Evolutionary conservation across 2,113 vertebrate species (phyloP), one percentile per base, ranked within the genome.

Genomic region (Geococcyx californianus): DNA sequence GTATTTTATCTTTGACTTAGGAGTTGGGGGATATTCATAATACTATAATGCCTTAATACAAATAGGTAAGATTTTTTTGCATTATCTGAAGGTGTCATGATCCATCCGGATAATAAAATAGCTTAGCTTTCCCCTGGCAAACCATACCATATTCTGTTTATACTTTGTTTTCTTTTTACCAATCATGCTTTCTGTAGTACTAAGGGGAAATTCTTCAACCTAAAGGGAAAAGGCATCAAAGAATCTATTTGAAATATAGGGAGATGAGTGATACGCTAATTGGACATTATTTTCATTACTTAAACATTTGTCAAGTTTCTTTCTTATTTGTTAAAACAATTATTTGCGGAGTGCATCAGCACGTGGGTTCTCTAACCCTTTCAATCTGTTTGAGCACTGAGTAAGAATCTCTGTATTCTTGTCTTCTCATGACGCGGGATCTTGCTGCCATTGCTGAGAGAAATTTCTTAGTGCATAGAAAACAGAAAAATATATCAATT

Each of bases 121-220:
- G 68, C 67, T 90, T 92, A 87, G 49, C 33, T 96, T 70, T 87
- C 66, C 70, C 40, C 47, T 3, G 67, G 87, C 74, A 95, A 76
- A 24, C 28, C 78, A 89, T 95, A 94, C n/a, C 59, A 8, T 83
- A 87, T 89, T 95, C 74, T 90, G 66, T 93, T 95, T 93, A 87
- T 92, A 82, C 56, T 87, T 75, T 38, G 33, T 84, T 92, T 82
- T 78, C 34, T 49, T 89, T 84, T 76, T 58, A 56, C 13, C 0
- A 0, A 51, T 55, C 69, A 18, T 15, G 8, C 51, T 85, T 91
- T 58, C 15, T 76, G 7, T 69, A 47, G 23, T 15, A 85, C 44
- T 66, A 24, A 91, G 29, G 23, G 69, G 34, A 84, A 82, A 67
- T 79, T 80, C 49, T 95, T 90, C 93, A 89, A 87, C 60, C 87